A percentile compares a stretch with the other conserved stretches of the same genome.
Evolutionary conservation across 2,113 vertebrate genomes (phyloP).

Genomic region (Channa maculata): DNA sequence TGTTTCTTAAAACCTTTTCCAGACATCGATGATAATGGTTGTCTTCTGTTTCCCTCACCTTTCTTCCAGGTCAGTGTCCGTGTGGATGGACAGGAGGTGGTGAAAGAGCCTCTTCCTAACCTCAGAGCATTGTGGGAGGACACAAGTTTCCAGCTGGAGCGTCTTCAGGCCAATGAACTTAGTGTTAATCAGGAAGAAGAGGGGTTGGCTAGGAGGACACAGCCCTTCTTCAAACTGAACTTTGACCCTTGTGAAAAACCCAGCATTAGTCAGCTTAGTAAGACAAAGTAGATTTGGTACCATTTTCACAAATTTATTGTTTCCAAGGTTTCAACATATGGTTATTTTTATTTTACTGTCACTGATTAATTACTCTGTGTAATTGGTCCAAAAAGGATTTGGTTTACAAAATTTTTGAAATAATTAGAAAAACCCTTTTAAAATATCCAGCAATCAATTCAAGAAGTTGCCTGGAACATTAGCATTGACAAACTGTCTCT

Average conservation of each 20-base stretch:
- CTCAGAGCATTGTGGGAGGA: constrained; percentile 91
- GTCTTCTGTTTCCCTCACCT: background rate
- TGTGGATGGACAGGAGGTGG: constrained; percentile 81
- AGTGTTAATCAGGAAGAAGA: constrained; percentile 87
- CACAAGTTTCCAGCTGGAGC: constrained; percentile 91
- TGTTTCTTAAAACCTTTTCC: background rate
- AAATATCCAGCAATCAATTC: no score
- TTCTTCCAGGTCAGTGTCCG: constrained; percentile 81
- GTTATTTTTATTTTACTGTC: background rate
- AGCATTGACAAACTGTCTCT: background rate
- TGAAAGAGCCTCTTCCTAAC: constrained; percentile 80
- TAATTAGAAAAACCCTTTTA: no score
- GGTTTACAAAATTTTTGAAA: no score
- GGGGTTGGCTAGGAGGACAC: constrained; percentile 81
- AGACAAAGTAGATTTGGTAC: constrained; percentile 16
- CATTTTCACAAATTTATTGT: background rate
- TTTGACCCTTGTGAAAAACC: constrained; percentile 81
- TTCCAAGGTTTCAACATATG: background rate
- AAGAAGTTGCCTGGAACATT: no score
- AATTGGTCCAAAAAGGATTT: no score
- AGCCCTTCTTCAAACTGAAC: constrained; percentile 85
- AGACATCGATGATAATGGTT: background rate
- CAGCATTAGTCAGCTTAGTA: constrained; percentile 75
- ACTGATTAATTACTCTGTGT: background rate
- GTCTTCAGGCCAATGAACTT: constrained; percentile 84